Conservation (phyloP, 2,797 vertebrate species). For the Chaunax sp. region DNA sequence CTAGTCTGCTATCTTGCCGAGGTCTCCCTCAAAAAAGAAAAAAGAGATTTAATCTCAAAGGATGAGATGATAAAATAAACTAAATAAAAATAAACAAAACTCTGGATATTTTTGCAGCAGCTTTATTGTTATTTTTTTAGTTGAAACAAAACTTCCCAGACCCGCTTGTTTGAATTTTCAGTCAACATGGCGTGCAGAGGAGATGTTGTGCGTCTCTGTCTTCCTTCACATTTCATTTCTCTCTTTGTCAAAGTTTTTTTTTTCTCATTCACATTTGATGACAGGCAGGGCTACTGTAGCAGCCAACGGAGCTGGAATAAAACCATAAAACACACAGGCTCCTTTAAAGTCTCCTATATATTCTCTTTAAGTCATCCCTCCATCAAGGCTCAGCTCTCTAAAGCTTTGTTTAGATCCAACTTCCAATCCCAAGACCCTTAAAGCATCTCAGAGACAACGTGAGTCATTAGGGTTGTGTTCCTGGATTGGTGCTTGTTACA, state of each 20-base stretch:
- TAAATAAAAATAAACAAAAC: too few relatives aligned
- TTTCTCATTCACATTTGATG: conserved; percentile 43
- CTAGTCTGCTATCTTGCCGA: too few relatives aligned
- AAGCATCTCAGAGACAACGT: too few relatives aligned
- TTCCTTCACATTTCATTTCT: conserved; percentile 28
- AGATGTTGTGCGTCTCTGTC: not conserved
- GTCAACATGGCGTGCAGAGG: conserved; percentile 19
- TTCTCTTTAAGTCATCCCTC: too few relatives aligned
- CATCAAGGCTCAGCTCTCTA: not conserved
- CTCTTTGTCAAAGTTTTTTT: conserved; percentile 37
- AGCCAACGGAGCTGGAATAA: conserved; percentile 16
- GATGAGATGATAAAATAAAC: too few relatives aligned
- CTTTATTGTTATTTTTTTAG: conserved; percentile 1
- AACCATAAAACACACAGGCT: conserved; percentile 28
- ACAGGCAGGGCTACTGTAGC: conserved; percentile 12
- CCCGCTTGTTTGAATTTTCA: not conserved
- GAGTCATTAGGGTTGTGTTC: too few relatives aligned
- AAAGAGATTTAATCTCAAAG: too few relatives aligned
- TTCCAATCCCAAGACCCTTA: too few relatives aligned
- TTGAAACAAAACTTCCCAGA: not conserved
- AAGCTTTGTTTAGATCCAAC: not conserved
- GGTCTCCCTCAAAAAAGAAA: too few relatives aligned
- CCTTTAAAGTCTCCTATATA: conserved; percentile 20
- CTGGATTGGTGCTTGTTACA: too few relatives aligned
- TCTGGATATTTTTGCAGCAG: not conserved